Percentiles rank a stretch among this genome's conserved stretches.
Evolutionary conservation across 1,140 invertebrate species (phyloP).

Genomic region (Eriocheir sinensis): DNA sequence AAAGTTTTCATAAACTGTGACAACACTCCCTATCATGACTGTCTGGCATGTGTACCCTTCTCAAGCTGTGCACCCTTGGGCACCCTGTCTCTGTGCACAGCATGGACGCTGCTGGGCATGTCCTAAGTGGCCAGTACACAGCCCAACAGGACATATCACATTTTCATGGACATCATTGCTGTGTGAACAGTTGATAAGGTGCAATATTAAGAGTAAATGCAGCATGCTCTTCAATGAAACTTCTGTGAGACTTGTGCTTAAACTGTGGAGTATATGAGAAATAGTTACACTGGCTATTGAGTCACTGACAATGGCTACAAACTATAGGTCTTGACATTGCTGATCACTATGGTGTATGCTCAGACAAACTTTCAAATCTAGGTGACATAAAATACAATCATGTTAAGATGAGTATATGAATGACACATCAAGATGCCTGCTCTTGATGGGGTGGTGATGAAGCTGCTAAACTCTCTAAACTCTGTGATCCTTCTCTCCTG

Average conservation of each 20-base stretch:
- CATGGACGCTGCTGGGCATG: background rate
- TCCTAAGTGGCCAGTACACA: slow-evolving; percentile 55
- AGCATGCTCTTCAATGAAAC: background rate
- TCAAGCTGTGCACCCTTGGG: too few species aligned
- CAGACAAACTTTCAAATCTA: background rate
- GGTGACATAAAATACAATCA: background rate
- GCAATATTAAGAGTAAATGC: slow-evolving; percentile 49
- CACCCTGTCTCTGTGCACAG: too few species aligned
- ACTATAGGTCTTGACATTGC: background rate
- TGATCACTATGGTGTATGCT: background rate
- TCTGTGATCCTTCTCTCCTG: background rate
- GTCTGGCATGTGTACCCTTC: too few species aligned
- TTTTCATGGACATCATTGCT: slow-evolving; percentile 29
- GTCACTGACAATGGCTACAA: background rate
- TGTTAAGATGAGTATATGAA: slow-evolving; percentile 56
- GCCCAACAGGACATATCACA: slow-evolving; percentile 17
- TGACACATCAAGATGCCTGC: slow-evolving; percentile 59
- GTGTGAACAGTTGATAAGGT: slow-evolving; percentile 33
- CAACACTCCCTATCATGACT: too few species aligned
- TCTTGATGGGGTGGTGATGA: slow-evolving; percentile 51
- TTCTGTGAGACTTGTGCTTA: slow-evolving; percentile 31
- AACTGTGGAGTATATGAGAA: slow-evolving; percentile 11
- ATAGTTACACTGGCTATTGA: background rate
- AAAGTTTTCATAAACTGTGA: too few species aligned
- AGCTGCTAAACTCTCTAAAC: background rate